These are phyloP conservation scores for Coptodon rendalli DNA, from an alignment of 2,113 vertebrate genomes.

Conservation along the genomic window DNA sequence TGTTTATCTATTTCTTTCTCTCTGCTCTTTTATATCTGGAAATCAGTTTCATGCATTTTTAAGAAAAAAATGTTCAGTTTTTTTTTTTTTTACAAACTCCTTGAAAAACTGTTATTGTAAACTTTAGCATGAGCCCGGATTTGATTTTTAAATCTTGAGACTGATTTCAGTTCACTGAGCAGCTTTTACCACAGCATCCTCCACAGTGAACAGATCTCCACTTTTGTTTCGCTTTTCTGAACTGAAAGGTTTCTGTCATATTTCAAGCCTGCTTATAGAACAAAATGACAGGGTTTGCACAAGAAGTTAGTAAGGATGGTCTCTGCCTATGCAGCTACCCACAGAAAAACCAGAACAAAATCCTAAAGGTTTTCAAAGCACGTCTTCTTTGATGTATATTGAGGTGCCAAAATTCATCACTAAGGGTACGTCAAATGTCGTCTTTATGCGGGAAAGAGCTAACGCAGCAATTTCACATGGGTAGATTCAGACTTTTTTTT, in stretches of 20 bases:
- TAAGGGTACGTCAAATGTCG: neutral
- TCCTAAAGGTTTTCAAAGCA: neutral
- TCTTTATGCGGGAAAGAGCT: neutral
- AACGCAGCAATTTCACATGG: neutral
- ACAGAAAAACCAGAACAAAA: neutral
- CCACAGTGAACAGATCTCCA: neutral
- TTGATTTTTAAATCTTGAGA: neutral
- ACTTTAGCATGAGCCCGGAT: neutral
- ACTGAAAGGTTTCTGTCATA: neutral
- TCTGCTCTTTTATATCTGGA: neutral
- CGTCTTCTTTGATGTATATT: too few relatives aligned
- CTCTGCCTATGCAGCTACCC: neutral
- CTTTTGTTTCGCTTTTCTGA: neutral
- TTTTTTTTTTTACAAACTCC: neutral
- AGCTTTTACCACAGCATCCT: neutral
- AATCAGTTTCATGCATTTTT: neutral
- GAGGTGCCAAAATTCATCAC: too few relatives aligned
- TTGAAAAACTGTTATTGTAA: neutral
- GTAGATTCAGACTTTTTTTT: neutral
- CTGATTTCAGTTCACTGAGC: neutral
- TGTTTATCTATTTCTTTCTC: neutral
- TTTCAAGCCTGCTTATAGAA: neutral
- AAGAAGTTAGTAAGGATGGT: neutral
- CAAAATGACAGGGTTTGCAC: neutral
- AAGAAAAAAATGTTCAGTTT: neutral